Conservation (phyloP, 2,888 invertebrate genomes). For the Scelioninae gen. 2 region DNA sequence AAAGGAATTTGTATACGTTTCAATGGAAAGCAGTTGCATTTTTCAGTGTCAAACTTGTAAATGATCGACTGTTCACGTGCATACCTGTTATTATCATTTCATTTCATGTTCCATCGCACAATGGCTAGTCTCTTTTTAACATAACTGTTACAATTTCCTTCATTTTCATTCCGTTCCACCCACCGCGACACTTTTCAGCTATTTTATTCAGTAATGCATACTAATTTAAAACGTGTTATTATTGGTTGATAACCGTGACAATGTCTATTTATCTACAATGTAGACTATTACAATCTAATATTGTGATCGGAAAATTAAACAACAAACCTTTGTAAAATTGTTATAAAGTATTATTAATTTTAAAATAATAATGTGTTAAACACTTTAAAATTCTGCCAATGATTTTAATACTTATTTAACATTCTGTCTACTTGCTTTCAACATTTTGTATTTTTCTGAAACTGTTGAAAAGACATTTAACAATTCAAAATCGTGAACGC, state of each 20-base stretch:
- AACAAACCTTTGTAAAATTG: too few species aligned
- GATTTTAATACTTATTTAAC: too few species aligned
- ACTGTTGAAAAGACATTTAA: too few species aligned
- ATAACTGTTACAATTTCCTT: slow-evolving; percentile 70
- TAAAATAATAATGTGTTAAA: too few species aligned
- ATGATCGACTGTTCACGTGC: slow-evolving; percentile 63
- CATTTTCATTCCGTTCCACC: slow-evolving; percentile 61
- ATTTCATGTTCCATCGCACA: slow-evolving; percentile 72
- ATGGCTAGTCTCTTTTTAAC: slow-evolving; percentile 51
- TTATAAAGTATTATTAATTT: too few species aligned
- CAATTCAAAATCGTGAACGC: too few species aligned
- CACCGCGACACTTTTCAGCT: slow-evolving; percentile 15
- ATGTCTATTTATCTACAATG: too few species aligned
- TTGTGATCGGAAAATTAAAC: slow-evolving; percentile 1
- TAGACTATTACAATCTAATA: neutral
- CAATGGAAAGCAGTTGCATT: neutral
- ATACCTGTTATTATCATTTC: slow-evolving; percentile 65
- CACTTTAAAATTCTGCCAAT: too few species aligned
- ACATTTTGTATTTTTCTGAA: too few species aligned
- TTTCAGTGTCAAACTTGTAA: slow-evolving; percentile 67
- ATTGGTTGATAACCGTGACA: slow-evolving; percentile 13
- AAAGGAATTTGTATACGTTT: neutral
- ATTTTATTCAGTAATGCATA: slow-evolving; percentile 11
- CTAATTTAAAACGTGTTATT: slow-evolving; percentile 17
- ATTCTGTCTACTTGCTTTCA: too few species aligned